phyloP scores from a whole-genome alignment of 2,888 invertebrate genomes.

The Sisyra nigra region DNA sequence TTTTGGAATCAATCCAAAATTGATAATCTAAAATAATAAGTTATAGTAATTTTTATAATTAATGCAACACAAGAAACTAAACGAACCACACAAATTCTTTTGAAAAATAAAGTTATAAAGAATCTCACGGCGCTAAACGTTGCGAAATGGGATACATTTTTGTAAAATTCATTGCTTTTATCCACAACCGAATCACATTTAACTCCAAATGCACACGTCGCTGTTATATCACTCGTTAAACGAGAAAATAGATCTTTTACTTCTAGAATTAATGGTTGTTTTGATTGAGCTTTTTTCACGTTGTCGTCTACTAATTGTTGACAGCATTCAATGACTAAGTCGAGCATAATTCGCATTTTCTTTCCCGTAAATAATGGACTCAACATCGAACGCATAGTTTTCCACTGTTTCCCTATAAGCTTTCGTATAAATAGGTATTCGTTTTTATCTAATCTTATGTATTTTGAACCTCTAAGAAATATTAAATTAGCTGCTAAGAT shows the following conservation, averaged over 20 bases:
- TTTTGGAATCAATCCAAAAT: too few species aligned
- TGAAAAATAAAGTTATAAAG: too few species aligned
- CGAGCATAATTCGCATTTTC: constrained; percentile 1
- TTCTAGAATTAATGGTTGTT: neutral
- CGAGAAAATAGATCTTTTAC: neutral
- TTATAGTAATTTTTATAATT: too few species aligned
- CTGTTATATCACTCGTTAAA: neutral
- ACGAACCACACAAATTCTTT: too few species aligned
- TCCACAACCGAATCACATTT: neutral
- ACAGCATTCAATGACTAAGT: neutral
- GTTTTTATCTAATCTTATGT: too few species aligned
- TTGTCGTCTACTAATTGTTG: neutral
- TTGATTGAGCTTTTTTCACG: neutral
- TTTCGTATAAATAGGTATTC: too few species aligned
- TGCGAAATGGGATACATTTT: neutral
- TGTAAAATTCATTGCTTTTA: neutral
- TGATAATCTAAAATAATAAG: too few species aligned
- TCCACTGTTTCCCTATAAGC: neutral
- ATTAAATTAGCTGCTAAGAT: too few species aligned
- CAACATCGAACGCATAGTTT: neutral
- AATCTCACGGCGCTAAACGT: neutral
- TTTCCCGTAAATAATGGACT: neutral
- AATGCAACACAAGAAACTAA: too few species aligned
- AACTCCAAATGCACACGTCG: constrained; percentile 1
- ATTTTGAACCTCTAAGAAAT: too few species aligned